Base-by-base conservation (phyloP, 2,888 invertebrate genomes). In the Morinoia aosen region DNA sequence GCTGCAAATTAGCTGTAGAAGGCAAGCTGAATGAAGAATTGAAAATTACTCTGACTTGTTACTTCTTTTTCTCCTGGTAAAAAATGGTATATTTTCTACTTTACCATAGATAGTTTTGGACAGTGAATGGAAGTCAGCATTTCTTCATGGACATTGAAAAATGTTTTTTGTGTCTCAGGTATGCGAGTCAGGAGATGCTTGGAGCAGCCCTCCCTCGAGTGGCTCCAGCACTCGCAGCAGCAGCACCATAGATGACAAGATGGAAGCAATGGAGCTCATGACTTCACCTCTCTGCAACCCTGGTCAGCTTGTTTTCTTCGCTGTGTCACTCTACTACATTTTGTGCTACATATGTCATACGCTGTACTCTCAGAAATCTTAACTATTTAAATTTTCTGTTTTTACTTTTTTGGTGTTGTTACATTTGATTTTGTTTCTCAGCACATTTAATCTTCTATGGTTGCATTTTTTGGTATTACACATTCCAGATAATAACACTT, bases 171-270 rank as follows among this genome's bases (percentile, higher is more conserved):
- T 91, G n/a, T 40, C 0, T 5, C 58, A 93, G 93, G n/a, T 93
- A 58, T 93, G 93, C 33, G 93, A 93, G 58, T 57, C 57, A 12
- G 57, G 93, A 14, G 93, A 93, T 57, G 57, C 93, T 16, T 93
- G 93, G 93, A 57, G 93, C 93, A 39, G 48, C 19, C 93, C 93
- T 14, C 57, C n/a, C 93, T 93, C 93, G 12, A 93, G 93, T 57
- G 93, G 58, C 57, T 93, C 93, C n/a, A 93, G 93, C 93, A 93
- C 48, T 33, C 93, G 93, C 93, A 90, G 90, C 90, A 93, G 93
- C 93, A 93, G 93, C 93, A 93, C 93, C 56, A 57, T 93, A 10
- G 93, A 93, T 57, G 93, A 93, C 93, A 93, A 57, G 93, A 57
- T 93, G 56, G 93, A 91, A 40, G 40, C 91, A 14, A 56, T 56